Evolutionary conservation across 1,140 invertebrate species (phyloP), one percentile per base, ranked within the genome.

Genomic region (Medauroidea extradentata): DNA sequence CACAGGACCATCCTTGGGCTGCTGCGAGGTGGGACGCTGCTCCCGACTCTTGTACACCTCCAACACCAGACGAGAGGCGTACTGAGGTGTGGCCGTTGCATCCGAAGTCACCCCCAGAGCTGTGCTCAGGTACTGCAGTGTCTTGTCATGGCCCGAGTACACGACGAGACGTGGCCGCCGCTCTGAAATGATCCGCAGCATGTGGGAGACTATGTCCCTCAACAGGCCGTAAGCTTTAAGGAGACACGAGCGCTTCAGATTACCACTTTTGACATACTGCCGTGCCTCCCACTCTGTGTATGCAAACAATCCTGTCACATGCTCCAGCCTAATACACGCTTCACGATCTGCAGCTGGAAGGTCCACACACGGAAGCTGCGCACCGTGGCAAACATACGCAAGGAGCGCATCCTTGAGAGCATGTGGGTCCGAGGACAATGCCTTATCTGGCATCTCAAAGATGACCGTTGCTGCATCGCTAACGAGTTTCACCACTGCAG

Each of bases 121-220:
- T 4, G 86, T 80, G 2, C 88, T 82, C 2, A 97, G 73, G 64
- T 91, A 90, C 64, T 93, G 89, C 19, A 96, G 65, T 0, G 93
- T 95, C 65, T 89, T 88, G 71, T 96, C 93, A 69, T 97, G 94
- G 0, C 91, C 93, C 0, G 93, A 95, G 71, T 94, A 97, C 0
- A 96, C 62, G 7, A 93, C 85, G 56, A 96, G 82, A 67, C 88
- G 88, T 0, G 89, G 89, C 64, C 85, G 86, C 60, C 80, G 84
- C 55, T 87, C 87, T 0, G 86, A 90, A 53, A 89, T 86, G 73
- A 89, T 88, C 62, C 83, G 79, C 1, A 92, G 78, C 81, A 92
- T 86, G 63, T 89, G 85, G 44, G 84, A 83, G 1, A 91, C 88
- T 41, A 93, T 85, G 64, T 88, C 87, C 14, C 86, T 79, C 19